Base-by-base conservation (phyloP, 2,113 vertebrate species). In the Tyto alba region DNA sequence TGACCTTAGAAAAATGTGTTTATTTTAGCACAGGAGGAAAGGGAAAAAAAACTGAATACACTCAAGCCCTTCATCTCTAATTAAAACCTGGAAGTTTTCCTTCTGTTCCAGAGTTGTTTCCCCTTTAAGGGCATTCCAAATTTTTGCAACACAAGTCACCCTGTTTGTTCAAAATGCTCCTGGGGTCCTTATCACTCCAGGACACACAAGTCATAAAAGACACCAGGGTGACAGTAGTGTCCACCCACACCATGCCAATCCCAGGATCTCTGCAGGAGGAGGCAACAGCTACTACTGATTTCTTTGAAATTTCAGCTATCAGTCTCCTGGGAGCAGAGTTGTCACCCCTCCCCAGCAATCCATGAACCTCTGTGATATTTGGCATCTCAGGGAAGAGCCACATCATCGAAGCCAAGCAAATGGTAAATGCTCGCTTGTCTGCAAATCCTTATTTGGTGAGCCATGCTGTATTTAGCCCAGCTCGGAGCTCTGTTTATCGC, bases 401-500 rank as follows among this genome's bases (percentile, higher is more conserved):
- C n/a, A 43, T 41, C 14, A 11, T 11, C 0, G 13, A 92, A 80
- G 87, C 94, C 95, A 87, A 87, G 72, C 19, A 53, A 84, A 87
- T 21, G 64, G 62, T 63, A 67, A 77, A 79, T 7, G 60, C 52
- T 77, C 4, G 7, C 27, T 63, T 89, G 47, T 57, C 74, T 85
- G 63, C 64, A 79, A 66, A 66, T 45, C 91, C 84, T 92, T 96
- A 94, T 96, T 97, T 96, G 94, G 92, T 88, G 90, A 97, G 68
- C 86, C 4, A 2, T 0, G 3, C 77, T 69, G 75, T 34, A 12
- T 32, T 75, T 89, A 89, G 80, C 74, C 55, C 62, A 71, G 72
- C 85, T 83, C 2, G 0, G 41, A 71, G 69, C 57, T 50, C 80
- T 85, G 63, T 92, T 95, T 69, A 88, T 77, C 4, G 0, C 19